A percentile compares a stretch with the other conserved stretches of the same genome.
Conservation (phyloP, 2,797 vertebrate species). For the Esox lucius region DNA sequence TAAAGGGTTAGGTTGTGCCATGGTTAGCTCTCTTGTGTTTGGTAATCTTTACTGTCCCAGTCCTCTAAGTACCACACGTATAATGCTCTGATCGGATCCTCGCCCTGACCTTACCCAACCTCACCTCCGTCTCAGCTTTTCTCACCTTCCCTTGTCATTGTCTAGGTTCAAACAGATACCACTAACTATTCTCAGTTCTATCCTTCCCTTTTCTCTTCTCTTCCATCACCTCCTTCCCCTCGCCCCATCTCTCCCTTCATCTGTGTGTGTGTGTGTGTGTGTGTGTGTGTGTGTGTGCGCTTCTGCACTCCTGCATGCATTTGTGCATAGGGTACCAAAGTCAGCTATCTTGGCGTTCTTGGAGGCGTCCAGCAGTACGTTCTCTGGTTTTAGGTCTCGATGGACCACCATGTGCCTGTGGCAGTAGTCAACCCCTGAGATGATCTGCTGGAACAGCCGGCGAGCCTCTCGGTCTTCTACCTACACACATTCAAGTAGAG, state of each 20-base stretch:
- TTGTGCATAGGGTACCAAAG: slow-evolving; percentile 79
- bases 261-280: slow-evolving; percentile 35
- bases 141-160: not conserved
- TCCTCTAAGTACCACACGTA: not conserved
- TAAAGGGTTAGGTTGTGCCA: not conserved
- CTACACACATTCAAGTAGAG: slow-evolving; percentile 57
- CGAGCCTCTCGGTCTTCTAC: slow-evolving; percentile 93
- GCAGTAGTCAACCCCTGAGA: slow-evolving; percentile 97
- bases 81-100: not conserved
- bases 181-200: not conserved
- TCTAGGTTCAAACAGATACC: not conserved
- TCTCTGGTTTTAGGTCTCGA: slow-evolving; percentile 97
- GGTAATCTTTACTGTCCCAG: not conserved
- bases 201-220: not conserved
- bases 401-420: slow-evolving; percentile 99
- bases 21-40: not conserved
- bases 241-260: slow-evolving; percentile 38
- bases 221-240: not conserved
- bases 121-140: slow-evolving; percentile 26
- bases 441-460: slow-evolving; percentile 97
- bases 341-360: slow-evolving; percentile 99
- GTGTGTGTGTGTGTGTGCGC: slow-evolving; percentile 34
- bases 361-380: slow-evolving; percentile 92
- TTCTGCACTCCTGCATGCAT: slow-evolving; percentile 19
- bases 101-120: slow-evolving; percentile 24